Base-by-base conservation (phyloP, 1,140 invertebrate species). In the Coenobita brevimanus region DNA sequence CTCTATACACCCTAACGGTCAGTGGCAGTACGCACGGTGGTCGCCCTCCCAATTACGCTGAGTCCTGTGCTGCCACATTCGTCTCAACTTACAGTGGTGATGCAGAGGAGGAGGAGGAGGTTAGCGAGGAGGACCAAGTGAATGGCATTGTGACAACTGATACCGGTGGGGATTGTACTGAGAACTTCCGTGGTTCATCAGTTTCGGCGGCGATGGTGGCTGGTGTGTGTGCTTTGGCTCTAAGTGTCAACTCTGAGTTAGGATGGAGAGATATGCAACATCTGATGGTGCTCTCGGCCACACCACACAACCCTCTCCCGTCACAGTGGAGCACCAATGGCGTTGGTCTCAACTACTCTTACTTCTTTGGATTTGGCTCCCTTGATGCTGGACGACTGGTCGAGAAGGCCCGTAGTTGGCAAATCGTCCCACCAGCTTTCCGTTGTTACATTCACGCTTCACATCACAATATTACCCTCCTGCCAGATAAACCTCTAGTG, bases 241-340 rank as follows among this genome's bases (percentile, higher is more conserved):
- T 99, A 43, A 95, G 97, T 92, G 96, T 96, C 0, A 99, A 98
- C 93, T 95, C 94, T 30, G 95, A 96, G 90, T 94, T 99, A 38
- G 98, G 97, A 3, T 99, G 98, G 98, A 93, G 98, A 90, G 98
- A 99, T 92, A 97, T 99, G 95, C 98, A 99, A 92, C 97, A 99
- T 93, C 97, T 99, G 91, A 93, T 94, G 21, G 93, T 95, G 3
- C 91, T 93, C 86, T 94, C 94, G 3, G 93, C 94, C 1, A 71
- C 84, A 8, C 84, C 84, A 13, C 76, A 80, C 64, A 91, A 91
- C 60, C 92, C 92, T 89, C 3, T 95, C 80, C 95, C 97, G 36
- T 93, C 94, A 36, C 96, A 97, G 90, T 99, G 98, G 98, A 94
- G 95, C 36, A 95, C 94, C 6, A 96, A 96, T 92, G 96, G 95